A percentile compares a stretch with the other conserved stretches of the same genome.
Conservation (phyloP, 53 echinoderm and acorn worm species). For the Mesocentrotus franciscanus region DNA sequence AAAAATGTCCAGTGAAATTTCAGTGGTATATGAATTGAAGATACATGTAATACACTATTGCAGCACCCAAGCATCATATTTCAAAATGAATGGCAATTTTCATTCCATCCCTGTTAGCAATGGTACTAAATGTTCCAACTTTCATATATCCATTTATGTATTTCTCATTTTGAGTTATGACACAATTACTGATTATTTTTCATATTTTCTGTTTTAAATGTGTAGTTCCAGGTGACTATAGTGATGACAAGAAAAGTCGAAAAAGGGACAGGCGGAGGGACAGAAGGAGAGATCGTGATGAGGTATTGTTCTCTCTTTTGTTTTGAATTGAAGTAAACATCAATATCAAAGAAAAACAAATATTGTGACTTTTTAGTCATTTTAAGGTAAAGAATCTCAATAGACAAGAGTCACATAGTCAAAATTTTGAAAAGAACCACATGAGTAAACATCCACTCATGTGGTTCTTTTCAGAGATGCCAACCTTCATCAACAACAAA, state of each 20-base stretch:
- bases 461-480: too few relatives aligned
- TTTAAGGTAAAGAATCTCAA: background rate
- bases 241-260: constrained; percentile 36
- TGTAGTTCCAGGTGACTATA: constrained; percentile 15
- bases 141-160: too few relatives aligned
- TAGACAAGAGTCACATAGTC: too few relatives aligned
- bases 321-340: background rate
- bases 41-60: too few relatives aligned
- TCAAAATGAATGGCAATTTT: background rate
- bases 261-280: constrained; percentile 64
- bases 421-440: constrained; percentile 41
- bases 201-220: background rate
- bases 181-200: background rate
- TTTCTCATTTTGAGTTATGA: background rate
- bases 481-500: too few relatives aligned
- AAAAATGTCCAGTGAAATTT: background rate
- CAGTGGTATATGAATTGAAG: background rate
- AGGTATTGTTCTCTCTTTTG: constrained; percentile 69
- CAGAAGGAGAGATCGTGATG: constrained; percentile 64
- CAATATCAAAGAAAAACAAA: too few relatives aligned
- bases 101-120: too few relatives aligned
- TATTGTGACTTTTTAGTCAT: too few relatives aligned
- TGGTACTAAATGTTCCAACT: too few relatives aligned
- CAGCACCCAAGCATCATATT: too few relatives aligned
- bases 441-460: too few relatives aligned